phyloP scores from a whole-genome alignment of 2,888 invertebrate species.

The Drosophila acutilabella region DNA sequence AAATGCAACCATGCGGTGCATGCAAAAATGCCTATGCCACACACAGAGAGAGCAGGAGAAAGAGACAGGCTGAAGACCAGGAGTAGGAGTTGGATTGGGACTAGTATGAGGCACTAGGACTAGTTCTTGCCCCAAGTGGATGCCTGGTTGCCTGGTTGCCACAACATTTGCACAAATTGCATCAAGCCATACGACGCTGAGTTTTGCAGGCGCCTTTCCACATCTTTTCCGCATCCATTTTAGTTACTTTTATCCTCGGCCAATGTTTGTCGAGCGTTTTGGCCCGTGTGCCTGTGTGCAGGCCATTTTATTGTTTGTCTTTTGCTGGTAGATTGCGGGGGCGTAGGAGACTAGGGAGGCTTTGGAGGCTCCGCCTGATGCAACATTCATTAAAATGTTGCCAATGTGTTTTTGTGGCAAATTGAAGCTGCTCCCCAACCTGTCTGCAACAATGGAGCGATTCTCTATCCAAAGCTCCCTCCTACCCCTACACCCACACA shows the following conservation, averaged over 20 bases:
- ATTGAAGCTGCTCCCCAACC: slow-evolving; percentile 68
- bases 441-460: slow-evolving; percentile 11
- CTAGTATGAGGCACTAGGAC: neutral
- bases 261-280: slow-evolving; percentile 78
- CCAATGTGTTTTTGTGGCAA: slow-evolving; percentile 81
- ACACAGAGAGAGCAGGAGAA: neutral
- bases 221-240: slow-evolving; percentile 68
- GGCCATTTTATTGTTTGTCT: slow-evolving; percentile 69
- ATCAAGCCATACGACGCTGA: slow-evolving; percentile 36
- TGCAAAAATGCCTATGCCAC: slow-evolving; percentile 78
- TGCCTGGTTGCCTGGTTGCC: slow-evolving; percentile 50
- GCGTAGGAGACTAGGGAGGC: neutral
- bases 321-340: slow-evolving; percentile 3
- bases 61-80: neutral
- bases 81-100: neutral
- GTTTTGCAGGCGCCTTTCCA: slow-evolving; percentile 50
- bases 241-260: slow-evolving; percentile 73
- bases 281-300: slow-evolving; percentile 27
- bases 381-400: slow-evolving; percentile 81
- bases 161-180: slow-evolving; percentile 77
- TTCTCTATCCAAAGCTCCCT: neutral
- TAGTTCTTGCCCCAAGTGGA: neutral
- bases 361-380: slow-evolving; percentile 45
- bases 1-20: slow-evolving; percentile 79
- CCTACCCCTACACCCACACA: neutral